These are phyloP conservation scores for Hypotaenidia okinawae DNA, from an alignment of 2,797 vertebrate species.

Conservation along the genomic window DNA sequence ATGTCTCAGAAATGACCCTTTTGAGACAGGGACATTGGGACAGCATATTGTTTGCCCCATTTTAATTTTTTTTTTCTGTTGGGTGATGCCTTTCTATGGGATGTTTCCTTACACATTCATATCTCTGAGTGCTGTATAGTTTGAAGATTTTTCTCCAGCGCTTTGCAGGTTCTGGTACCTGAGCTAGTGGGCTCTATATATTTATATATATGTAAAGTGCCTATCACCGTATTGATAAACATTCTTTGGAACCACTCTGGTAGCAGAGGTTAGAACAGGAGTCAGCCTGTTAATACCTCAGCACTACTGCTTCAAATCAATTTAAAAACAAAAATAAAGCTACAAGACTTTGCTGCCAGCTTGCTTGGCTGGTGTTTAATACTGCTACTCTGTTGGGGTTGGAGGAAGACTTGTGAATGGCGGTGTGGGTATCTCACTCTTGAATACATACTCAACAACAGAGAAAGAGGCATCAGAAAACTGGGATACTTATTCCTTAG, in stretches of 20 bases:
- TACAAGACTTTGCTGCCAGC: too few species aligned
- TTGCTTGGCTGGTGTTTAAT: too few species aligned
- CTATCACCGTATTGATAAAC: too few species aligned
- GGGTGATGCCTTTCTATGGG: background rate
- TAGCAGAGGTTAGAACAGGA: too few species aligned
- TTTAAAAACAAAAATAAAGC: too few species aligned
- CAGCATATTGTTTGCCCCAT: background rate
- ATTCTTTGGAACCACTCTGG: too few species aligned
- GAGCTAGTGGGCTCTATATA: background rate
- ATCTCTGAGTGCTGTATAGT: background rate
- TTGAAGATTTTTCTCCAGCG: background rate
- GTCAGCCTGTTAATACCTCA: too few species aligned
- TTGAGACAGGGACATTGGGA: background rate
- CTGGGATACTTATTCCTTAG: background rate
- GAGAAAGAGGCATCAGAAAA: background rate
- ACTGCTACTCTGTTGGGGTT: too few species aligned
- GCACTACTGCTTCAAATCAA: too few species aligned
- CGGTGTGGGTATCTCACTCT: background rate
- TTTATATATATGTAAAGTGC: too few species aligned
- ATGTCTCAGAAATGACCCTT: background rate
- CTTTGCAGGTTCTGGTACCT: background rate
- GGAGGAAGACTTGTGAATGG: too few species aligned
- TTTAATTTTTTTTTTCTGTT: background rate
- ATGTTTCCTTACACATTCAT: background rate
- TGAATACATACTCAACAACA: rapidly evolving